These are phyloP conservation scores for Aphrophora alni DNA, from an alignment of 2,888 invertebrate species.

Conservation along the genomic window DNA sequence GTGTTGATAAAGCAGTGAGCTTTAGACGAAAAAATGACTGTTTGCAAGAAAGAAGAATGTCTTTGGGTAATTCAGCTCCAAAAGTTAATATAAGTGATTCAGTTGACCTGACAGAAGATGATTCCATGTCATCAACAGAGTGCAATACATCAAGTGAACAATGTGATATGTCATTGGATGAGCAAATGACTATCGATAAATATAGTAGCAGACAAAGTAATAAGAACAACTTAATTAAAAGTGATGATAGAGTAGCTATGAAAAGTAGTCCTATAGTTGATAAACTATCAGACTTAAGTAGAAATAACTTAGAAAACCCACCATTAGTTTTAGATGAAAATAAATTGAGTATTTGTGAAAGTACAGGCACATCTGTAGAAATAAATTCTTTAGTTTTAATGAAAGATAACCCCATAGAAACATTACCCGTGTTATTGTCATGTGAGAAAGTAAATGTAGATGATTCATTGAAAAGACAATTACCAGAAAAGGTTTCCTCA, in stretches of 20 bases:
- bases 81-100: not conserved
- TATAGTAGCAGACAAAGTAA: constrained; percentile 16
- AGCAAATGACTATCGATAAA: constrained; percentile 15
- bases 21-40: not conserved
- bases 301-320: constrained; percentile 13
- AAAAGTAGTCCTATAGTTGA: not conserved
- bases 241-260: not conserved
- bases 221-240: not conserved
- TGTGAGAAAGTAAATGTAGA: not conserved
- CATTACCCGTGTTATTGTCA: not conserved
- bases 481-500: not conserved
- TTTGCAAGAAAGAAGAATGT: not conserved
- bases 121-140: not conserved
- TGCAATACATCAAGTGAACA: not conserved
- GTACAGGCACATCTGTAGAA: not conserved
- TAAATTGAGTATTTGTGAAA: not conserved
- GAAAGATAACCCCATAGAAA: not conserved
- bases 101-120: not conserved
- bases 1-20: not conserved
- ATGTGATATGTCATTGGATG: constrained; percentile 11
- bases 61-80: not conserved
- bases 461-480: not conserved
- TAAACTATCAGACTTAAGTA: not conserved
- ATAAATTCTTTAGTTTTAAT: not conserved
- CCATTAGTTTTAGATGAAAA: not conserved